Evolutionary conservation across 2,888 invertebrate species (phyloP).

Genomic region (Chloroclystis v-ata): DNA sequence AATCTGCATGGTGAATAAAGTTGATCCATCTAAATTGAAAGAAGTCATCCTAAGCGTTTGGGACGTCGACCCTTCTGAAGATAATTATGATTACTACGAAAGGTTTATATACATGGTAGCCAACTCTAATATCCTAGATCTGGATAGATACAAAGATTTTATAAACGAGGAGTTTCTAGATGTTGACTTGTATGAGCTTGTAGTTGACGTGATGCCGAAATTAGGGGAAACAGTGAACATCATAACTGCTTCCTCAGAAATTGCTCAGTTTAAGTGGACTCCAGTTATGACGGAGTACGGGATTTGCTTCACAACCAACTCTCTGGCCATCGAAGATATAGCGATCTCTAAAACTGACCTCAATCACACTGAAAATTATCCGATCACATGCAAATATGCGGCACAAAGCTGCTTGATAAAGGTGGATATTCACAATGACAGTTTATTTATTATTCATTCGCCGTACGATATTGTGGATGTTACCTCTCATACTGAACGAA

Average conservation of each 20-base stretch:
- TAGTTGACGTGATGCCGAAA: constrained; percentile 66
- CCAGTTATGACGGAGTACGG: constrained; percentile 82
- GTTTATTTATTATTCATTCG: constrained; percentile 67
- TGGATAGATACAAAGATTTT: constrained; percentile 52
- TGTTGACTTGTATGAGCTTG: constrained; percentile 59
- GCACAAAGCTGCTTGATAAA: constrained; percentile 52
- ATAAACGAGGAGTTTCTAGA: constrained; percentile 42
- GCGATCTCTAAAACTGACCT: constrained; percentile 42
- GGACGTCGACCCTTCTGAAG: constrained; percentile 39
- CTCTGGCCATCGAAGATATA: constrained; percentile 71
- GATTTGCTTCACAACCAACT: constrained; percentile 81
- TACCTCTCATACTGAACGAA: constrained; percentile 44
- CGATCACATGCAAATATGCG: constrained; percentile 53
- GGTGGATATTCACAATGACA: constrained; percentile 36
- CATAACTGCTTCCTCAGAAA: constrained; percentile 68
- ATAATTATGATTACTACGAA: constrained; percentile 53
- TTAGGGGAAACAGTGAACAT: constrained; percentile 41
- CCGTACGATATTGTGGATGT: constrained; percentile 77
- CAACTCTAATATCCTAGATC: constrained; percentile 56
- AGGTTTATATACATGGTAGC: constrained; percentile 57
- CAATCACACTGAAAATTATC: constrained; percentile 41
- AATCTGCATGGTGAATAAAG: constrained; percentile 65
- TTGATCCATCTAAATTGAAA: constrained; percentile 46
- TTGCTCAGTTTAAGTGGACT: constrained; percentile 51
- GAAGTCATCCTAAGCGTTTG: constrained; percentile 51